phyloP scores from a whole-genome alignment of 2,113 vertebrate genomes.

The Lepus americanus region DNA sequence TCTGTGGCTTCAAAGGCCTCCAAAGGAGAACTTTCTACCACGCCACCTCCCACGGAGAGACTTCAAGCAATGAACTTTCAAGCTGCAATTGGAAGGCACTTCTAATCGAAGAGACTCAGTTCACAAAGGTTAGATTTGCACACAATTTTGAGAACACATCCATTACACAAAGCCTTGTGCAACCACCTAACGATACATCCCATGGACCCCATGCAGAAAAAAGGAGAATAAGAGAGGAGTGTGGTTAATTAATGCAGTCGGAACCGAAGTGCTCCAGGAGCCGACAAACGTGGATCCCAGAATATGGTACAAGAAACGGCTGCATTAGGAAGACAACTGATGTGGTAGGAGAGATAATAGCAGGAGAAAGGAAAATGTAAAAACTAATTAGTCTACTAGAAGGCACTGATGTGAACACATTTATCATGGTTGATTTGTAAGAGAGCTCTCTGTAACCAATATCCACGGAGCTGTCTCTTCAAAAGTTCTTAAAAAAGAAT shows the following conservation, averaged over 20 bases:
- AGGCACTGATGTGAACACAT: constrained; percentile 74
- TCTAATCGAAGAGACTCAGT: constrained; percentile 69
- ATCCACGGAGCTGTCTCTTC: not conserved
- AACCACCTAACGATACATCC: constrained; percentile 59
- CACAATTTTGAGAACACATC: constrained; percentile 55
- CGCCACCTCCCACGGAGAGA: not conserved
- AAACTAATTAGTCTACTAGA: constrained; percentile 72
- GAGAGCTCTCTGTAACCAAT: not conserved
- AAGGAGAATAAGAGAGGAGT: constrained; percentile 68
- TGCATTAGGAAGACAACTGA: constrained; percentile 77
- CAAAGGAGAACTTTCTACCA: not conserved
- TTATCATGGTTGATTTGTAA: constrained; percentile 62
- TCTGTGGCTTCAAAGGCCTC: not conserved
- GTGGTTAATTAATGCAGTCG: constrained; percentile 75
- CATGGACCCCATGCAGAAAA: constrained; percentile 42
- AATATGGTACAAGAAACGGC: constrained; percentile 52
- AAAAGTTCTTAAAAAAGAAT: constrained; percentile 72
- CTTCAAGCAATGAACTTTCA: constrained; percentile 37
- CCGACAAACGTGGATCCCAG: not conserved
- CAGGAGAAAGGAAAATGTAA: constrained; percentile 52
- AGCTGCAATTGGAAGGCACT: constrained; percentile 68
- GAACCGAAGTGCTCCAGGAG: constrained; percentile 37
- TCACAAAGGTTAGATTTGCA: constrained; percentile 56
- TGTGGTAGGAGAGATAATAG: constrained; percentile 64
- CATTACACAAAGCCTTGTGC: constrained; percentile 33